Percentiles rank a stretch among this genome's conserved stretches.
phyloP scores from a whole-genome alignment of 1,140 invertebrate genomes.

The Halesus radiatus region DNA sequence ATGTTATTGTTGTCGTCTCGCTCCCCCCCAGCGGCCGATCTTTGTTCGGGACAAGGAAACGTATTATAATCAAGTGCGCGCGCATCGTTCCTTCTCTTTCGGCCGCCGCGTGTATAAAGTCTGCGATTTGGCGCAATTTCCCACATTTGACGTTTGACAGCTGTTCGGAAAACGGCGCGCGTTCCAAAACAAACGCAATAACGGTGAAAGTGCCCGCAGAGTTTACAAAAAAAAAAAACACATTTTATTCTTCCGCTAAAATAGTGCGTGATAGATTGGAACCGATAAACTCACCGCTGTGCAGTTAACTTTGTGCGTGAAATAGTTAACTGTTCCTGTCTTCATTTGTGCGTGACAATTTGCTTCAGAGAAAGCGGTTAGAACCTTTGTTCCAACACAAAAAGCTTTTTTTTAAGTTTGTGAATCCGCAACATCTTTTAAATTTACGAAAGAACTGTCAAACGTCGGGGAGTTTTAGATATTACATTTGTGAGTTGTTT shows the following conservation, averaged over 20 bases:
- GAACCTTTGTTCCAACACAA: background rate
- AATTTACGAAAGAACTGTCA: conserved; percentile 55
- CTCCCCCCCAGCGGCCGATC: conserved; percentile 13
- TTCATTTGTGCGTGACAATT: conserved; percentile 43
- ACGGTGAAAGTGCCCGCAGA: conserved; percentile 23
- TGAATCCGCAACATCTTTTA: background rate
- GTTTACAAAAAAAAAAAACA: background rate
- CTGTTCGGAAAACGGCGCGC: conserved; percentile 51
- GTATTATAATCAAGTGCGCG: conserved; percentile 30
- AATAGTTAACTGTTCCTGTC: conserved; percentile 30
- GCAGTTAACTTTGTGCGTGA: conserved; percentile 19
- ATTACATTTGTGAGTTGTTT: background rate
- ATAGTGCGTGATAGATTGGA: conserved; percentile 45
- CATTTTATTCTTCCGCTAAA: conserved; percentile 19
- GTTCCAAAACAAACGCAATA: background rate
- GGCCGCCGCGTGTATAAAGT: conserved; percentile 44
- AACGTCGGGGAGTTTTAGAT: conserved; percentile 24
- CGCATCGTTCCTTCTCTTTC: conserved; percentile 40
- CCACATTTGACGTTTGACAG: conserved; percentile 57
- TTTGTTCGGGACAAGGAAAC: conserved; percentile 19
- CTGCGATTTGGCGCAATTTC: conserved; percentile 15
- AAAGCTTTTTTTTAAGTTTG: background rate
- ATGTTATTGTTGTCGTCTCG: conserved; percentile 42
- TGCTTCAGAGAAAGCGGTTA: background rate
- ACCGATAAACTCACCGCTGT: conserved; percentile 8